A percentile compares a stretch with the other conserved stretches of the same genome.
phyloP scores from a whole-genome alignment of 2,888 invertebrate species.

The Pegoplata infirma region DNA sequence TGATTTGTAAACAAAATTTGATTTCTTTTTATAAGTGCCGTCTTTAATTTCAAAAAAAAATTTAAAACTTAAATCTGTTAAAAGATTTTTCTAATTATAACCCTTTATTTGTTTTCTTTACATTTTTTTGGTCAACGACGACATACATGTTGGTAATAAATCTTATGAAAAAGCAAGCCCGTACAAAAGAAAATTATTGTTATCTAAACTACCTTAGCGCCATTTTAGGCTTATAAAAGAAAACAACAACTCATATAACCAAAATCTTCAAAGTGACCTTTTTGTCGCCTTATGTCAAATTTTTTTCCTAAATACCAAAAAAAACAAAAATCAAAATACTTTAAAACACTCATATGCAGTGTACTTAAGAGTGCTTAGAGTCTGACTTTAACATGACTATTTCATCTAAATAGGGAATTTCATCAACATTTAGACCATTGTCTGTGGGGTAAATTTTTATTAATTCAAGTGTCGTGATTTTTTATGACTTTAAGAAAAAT shows the following conservation, averaged over 20 bases:
- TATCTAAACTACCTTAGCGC: conserved; percentile 48
- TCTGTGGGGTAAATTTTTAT: conserved; percentile 38
- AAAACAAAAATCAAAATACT: conserved; percentile 20
- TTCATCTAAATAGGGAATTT: conserved; percentile 8
- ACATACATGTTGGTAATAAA: conserved; percentile 32
- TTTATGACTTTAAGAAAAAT: conserved; percentile 25
- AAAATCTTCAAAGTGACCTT: conserved; percentile 34
- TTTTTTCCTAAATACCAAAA: conserved; percentile 24
- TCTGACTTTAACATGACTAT: conserved; percentile 26
- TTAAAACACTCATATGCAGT: conserved; percentile 20
- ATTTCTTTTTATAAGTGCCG: conserved; percentile 7
- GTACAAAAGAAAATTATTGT: conserved; percentile 32
- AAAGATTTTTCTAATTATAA: neutral
- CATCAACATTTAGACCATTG: conserved; percentile 29
- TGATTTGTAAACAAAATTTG: conserved; percentile 26
- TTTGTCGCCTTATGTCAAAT: conserved; percentile 45
- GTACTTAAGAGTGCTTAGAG: conserved; percentile 26
- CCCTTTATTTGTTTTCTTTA: conserved; percentile 14
- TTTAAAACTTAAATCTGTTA: neutral
- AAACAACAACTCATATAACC: neutral
- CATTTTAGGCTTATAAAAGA: conserved; percentile 27
- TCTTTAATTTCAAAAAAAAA: no score
- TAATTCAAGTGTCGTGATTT: conserved; percentile 48
- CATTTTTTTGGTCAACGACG: conserved; percentile 16
- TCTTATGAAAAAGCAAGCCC: conserved; percentile 9